A percentile compares a stretch with the other conserved stretches of the same genome.
phyloP scores from a whole-genome alignment of 2,888 invertebrate species.

The Argyresthia albistria region DNA sequence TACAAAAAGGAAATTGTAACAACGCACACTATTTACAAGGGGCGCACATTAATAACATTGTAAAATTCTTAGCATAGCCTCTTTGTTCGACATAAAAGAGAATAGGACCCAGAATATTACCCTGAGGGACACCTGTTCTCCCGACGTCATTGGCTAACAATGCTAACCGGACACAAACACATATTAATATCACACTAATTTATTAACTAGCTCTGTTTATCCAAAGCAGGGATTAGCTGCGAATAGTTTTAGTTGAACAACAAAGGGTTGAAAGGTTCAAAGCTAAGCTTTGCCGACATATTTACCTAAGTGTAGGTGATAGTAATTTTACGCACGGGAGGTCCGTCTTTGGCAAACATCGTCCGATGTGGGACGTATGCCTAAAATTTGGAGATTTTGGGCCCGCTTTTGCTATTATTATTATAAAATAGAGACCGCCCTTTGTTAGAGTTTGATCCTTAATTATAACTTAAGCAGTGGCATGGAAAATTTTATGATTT shows the following conservation, averaged over 20 bases:
- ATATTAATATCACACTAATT: slow-evolving; percentile 72
- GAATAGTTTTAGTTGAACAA: slow-evolving; percentile 72
- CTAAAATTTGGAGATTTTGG: slow-evolving; percentile 25
- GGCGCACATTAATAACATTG: slow-evolving; percentile 5
- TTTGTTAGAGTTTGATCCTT: too few species aligned
- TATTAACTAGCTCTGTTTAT: slow-evolving; percentile 71
- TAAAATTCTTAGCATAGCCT: slow-evolving; percentile 37
- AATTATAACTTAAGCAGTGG: too few species aligned
- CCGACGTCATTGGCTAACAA: slow-evolving; percentile 53
- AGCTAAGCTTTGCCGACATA: slow-evolving; percentile 71
- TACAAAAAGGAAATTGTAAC: slow-evolving; percentile 48
- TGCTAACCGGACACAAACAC: slow-evolving; percentile 31
- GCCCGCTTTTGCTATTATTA: not conserved
- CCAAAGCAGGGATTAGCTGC: slow-evolving; percentile 60
- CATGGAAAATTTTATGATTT: too few species aligned
- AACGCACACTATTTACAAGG: slow-evolving; percentile 45
- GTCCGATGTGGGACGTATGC: slow-evolving; percentile 31
- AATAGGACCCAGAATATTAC: slow-evolving; percentile 33
- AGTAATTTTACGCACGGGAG: slow-evolving; percentile 69
- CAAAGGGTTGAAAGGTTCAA: slow-evolving; percentile 70
- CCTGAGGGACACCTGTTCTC: slow-evolving; percentile 53
- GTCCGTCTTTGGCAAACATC: slow-evolving; percentile 44
- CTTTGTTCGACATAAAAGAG: slow-evolving; percentile 57
- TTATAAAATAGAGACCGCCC: too few species aligned
- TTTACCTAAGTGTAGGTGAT: slow-evolving; percentile 70